Evolutionary conservation across 2,113 vertebrate genomes (phyloP).

Genomic region (Perca schrenkii): DNA sequence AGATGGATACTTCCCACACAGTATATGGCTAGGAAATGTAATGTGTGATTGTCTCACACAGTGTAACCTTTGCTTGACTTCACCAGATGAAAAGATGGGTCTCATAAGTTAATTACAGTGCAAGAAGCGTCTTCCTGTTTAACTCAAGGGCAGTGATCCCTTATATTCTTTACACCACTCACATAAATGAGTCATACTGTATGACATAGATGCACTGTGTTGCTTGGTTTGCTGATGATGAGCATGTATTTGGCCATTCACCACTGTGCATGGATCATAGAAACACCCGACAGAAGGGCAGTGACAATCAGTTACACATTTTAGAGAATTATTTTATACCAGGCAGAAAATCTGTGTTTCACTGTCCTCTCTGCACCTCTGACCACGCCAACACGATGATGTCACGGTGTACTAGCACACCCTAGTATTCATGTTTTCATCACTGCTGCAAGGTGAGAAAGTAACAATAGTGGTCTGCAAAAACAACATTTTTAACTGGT

Average conservation of each 20-base stretch:
- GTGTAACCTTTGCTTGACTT: slow-evolving; percentile 30
- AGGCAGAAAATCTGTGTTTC: background rate
- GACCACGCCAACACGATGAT: background rate
- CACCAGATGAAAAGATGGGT: slow-evolving; percentile 27
- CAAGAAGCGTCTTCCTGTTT: background rate
- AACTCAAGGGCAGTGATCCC: slow-evolving; percentile 4
- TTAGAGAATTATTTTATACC: background rate
- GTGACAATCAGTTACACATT: background rate
- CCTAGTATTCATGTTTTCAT: background rate
- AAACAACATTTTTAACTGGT: background rate
- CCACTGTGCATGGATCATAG: slow-evolving; percentile 16
- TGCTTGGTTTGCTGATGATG: slow-evolving; percentile 6
- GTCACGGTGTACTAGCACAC: background rate
- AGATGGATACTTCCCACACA: slow-evolving; percentile 55
- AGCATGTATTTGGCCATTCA: slow-evolving; percentile 13
- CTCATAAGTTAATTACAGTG: slow-evolving; percentile 16
- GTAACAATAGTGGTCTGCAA: no score
- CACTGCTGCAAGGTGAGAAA: background rate
- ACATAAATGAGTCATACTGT: slow-evolving; percentile 10
- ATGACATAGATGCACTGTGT: background rate
- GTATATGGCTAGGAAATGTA: slow-evolving; percentile 36
- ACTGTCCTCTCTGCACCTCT: background rate
- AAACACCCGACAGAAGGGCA: background rate
- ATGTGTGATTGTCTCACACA: slow-evolving; percentile 36
- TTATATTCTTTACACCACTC: slow-evolving; percentile 6